Base-by-base conservation (phyloP, 2,888 invertebrate species). In the Mactromeris polynyma region DNA sequence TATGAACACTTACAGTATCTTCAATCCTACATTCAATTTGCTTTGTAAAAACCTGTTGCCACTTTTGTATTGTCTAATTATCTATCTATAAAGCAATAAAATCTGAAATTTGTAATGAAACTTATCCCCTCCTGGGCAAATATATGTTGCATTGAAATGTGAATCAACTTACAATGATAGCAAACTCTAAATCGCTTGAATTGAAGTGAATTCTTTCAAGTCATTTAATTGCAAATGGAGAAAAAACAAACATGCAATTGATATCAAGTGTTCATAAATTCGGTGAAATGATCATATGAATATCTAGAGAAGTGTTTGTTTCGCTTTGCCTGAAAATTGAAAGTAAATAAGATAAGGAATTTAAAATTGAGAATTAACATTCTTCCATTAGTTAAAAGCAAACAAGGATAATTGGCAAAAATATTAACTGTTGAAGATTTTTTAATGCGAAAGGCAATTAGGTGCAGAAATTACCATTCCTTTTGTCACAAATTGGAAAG, bases 261-360 rank as follows among this genome's bases (percentile, higher is more conserved):
- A 33, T 33, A 81, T 54, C 33, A 54, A 84, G 84, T 78, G 77
- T 84, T 84, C 78, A 84, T 84, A 84, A 78, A 78, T 84, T 81
- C 77, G 36, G n/a, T 19, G 2, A 21, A 38, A 77, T 77, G 38
- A 33, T 21, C 36, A 21, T 19, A 36, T 77, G 40, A 77, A 33
- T 14, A 77, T 77, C 40, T 36, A 7, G 3, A 9, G 33, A 73
- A 73, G 73, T 73, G 73, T 73, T 33, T 36, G 73, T 73, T 14
- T 73, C 33, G 14, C 19, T 36, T 42, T 42, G 40, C n/a, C 26
- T n/a, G 40, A 79, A 79, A 58, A 73, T 73, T 33, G 73, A 73
- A 73, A 26, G 73, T 73, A 73, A 73, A 73, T 73, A 73, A 73
- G 73, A 73, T 73, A 73, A 73, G 33, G 73, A 11, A 73, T 73